These are phyloP conservation scores for Magallana nippona DNA, from an alignment of 2,888 invertebrate genomes.

Conservation along the genomic window DNA sequence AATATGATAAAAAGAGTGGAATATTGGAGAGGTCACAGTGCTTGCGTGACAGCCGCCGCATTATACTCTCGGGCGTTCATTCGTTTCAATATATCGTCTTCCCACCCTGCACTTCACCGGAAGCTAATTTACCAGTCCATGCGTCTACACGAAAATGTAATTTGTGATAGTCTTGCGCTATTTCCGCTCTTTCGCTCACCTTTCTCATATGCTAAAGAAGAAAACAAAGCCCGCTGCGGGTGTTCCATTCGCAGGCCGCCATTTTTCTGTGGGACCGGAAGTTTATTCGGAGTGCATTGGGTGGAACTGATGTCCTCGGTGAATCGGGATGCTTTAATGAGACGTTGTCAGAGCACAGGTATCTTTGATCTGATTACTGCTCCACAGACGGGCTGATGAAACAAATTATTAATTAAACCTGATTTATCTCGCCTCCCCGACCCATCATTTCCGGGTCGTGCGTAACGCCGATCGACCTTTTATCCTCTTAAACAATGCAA, in stretches of 20 bases:
- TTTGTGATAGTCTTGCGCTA: conserved; percentile 52
- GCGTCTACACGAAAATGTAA: conserved; percentile 53
- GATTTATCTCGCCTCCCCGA: conserved; percentile 11
- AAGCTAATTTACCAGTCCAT: conserved; percentile 52
- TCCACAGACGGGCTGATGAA: neutral
- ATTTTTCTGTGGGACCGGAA: conserved; percentile 52
- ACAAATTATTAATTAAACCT: conserved; percentile 26
- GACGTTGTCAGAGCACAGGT: conserved; percentile 20
- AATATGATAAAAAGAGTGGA: neutral
- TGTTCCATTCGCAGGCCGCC: conserved; percentile 45
- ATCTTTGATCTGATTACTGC: conserved; percentile 34
- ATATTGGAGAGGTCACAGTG: neutral
- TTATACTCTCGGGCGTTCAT: conserved; percentile 26
- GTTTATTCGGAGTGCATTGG: conserved; percentile 47
- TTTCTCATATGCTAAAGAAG: conserved; percentile 44
- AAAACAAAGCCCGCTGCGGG: conserved; percentile 44
- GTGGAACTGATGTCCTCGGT: conserved; percentile 26
- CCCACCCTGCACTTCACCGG: conserved; percentile 45
- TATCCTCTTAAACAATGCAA: conserved; percentile 7
- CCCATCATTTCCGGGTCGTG: conserved; percentile 29
- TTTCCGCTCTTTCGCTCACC: conserved; percentile 49
- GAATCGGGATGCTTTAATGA: conserved; percentile 40
- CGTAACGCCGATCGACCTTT: neutral
- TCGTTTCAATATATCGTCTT: conserved; percentile 27
- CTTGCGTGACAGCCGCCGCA: conserved; percentile 6